Percentiles rank a stretch among this genome's conserved stretches.
phyloP scores from a whole-genome alignment of 2,888 invertebrate species.

The Ernsta delagoae region DNA sequence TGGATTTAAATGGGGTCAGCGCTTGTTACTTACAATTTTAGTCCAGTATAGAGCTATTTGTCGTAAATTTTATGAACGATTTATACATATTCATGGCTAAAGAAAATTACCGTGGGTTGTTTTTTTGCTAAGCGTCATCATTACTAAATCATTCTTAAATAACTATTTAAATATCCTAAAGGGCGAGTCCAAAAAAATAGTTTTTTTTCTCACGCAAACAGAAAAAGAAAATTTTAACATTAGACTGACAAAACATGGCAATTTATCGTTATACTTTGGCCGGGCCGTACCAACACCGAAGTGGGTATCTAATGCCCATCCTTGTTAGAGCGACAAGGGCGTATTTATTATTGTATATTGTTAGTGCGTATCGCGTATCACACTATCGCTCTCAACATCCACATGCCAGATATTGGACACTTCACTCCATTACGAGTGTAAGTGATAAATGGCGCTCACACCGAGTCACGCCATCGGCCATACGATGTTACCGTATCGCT shows the following conservation, averaged over 20 bases:
- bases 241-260: no score
- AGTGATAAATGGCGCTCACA: conserved; percentile 33
- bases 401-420: conserved; percentile 30
- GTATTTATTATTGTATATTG: conserved; percentile 60
- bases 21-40: conserved; percentile 28
- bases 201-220: no score
- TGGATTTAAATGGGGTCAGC: conserved; percentile 25
- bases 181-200: no score
- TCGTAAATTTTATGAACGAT: background rate
- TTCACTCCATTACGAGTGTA: conserved; percentile 39
- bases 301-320: no score
- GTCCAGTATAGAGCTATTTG: background rate
- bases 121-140: no score
- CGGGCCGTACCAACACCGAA: background rate
- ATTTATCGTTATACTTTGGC: no score
- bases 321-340: conserved; percentile 60
- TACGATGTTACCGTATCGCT: conserved; percentile 11
- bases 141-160: no score
- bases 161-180: no score
- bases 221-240: no score
- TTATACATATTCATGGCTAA: no score
- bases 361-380: conserved; percentile 41
- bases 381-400: conserved; percentile 27
- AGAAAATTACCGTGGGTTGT: no score
- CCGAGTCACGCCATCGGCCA: conserved; percentile 1